Evolutionary conservation across 2,113 vertebrate species (phyloP), one percentile per base, ranked within the genome.

Genomic region (Zingel zingel): DNA sequence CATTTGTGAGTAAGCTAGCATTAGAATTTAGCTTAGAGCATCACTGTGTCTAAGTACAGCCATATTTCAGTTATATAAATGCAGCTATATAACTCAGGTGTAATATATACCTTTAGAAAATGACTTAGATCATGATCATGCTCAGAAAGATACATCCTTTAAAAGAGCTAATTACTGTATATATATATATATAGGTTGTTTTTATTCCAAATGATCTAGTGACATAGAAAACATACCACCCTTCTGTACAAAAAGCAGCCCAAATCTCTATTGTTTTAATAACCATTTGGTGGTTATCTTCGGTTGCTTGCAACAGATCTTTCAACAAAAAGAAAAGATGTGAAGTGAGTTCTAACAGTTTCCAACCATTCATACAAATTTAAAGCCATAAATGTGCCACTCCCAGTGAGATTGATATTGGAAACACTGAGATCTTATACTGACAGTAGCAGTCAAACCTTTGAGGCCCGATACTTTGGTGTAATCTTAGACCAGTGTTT

Each of bases 401-500:
- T 83, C 75, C 64, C 57, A 77, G 12, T 45, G 7, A 72, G 53
- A 86, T 90, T 14, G 3, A 79, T 90, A 53, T 19, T 74, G 45
- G n/a, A 58, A 79, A 84, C 57, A 33, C 63, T 71, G 36, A 48
- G 57, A 69, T 65, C 81, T 76, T 61, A 76, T 54, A 53, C 65
- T 12, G 68, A 39, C 47, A 72, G 51, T 9, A 78, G 73, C 84
- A 79, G 58, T 66, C 63, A 63, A 57, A 69, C 48, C 39, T 69
- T 77, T 1, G 3, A 77, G 77, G 67, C 50, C 54, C 4, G 27
- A 25, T 43, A 75, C 50, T 54, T 23, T 33, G 13, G 11, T 82
- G 85, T 90, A 91, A 91, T 88, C 61, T 88, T 73, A 87, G 61
- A 88, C 83, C 51, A 13, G 61, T 54, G 53, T 74, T 89, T n/a